Evolutionary conservation across 2,888 invertebrate genomes (phyloP).

Genomic region (Dendrolimus pini): DNA sequence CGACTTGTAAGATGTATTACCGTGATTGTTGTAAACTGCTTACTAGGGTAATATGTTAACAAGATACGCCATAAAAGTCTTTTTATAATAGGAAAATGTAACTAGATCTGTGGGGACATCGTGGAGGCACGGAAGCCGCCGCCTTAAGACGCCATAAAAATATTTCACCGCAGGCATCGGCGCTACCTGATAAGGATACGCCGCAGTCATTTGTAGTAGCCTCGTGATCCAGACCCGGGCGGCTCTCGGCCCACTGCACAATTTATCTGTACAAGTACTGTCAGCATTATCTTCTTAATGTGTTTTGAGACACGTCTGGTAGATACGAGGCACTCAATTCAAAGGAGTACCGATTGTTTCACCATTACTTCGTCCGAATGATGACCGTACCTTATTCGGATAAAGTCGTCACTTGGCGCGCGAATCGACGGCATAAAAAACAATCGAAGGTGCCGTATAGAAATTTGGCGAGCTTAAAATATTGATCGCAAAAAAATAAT

Average conservation of each 20-base stretch:
- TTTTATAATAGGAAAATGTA: constrained; percentile 52
- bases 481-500: constrained; percentile 49
- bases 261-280: constrained; percentile 52
- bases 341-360: constrained; percentile 30
- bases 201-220: constrained; percentile 64
- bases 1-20: constrained; percentile 15
- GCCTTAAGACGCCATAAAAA: constrained; percentile 61
- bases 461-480: constrained; percentile 23
- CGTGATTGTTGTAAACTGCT: constrained; percentile 3
- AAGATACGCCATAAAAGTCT: constrained; percentile 26
- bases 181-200: constrained; percentile 71
- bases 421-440: constrained; percentile 30
- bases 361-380: constrained; percentile 18
- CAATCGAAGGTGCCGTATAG: constrained; percentile 30
- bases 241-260: constrained; percentile 29
- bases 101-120: constrained; percentile 52
- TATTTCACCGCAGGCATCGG: constrained; percentile 59
- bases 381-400: constrained; percentile 25
- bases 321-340: constrained; percentile 36
- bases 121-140: constrained; percentile 45
- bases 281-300: constrained; percentile 45
- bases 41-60: constrained; percentile 18
- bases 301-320: constrained; percentile 44
- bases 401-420: constrained; percentile 23
- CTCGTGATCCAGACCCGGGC: constrained; percentile 41